Base-by-base conservation (phyloP, 2,888 invertebrate genomes). In the Monochamus alternatus region DNA sequence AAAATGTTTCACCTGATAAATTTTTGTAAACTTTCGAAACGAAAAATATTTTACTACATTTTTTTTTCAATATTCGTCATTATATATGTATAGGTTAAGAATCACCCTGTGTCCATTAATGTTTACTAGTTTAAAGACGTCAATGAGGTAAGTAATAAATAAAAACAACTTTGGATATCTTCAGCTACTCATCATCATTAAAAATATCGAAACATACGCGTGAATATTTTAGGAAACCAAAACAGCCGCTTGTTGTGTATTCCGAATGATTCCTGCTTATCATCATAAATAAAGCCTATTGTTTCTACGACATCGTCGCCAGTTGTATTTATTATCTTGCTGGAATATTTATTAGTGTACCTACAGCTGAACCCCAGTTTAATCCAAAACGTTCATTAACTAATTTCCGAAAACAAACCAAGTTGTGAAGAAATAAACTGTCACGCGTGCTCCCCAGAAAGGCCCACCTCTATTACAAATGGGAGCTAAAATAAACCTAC, bases 281-380 rank as follows among this genome's bases (percentile, higher is more conserved):
- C 58, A 59, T 68, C 68, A 68, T 68, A 68, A 68, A 68, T 68
- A 68, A 68, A 52, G 38, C 12, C 68, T 44, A 68, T 68, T 68
- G 68, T 68, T 68, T 68, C 44, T 43, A 43, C 43, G 68, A 68
- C 68, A 68, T 59, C 58, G 68, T 68, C 68, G 68, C 68, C 68
- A 68, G 68, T 68, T 59, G 68, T 68, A 59, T 68, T 58, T 59
- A 68, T 68, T 68, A 68, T 68, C 68, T 44, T 22, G 58, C n/a
- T 68, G 14, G 68, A 68, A 68, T 68, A 68, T 68, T 68, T 68
- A 68, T 68, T 68, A 68, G 68, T 68, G 58, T 59, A 44, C 44
- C 58, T 68, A 22, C n/a, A 59, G 68, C 58, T 59, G 43, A 68
- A 68, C 68, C 38, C 44, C 58, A 44, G 22, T 68, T 43, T 59